Base-by-base conservation (phyloP, 2,113 vertebrate genomes). In the Tragelaphus strepsiceros region DNA sequence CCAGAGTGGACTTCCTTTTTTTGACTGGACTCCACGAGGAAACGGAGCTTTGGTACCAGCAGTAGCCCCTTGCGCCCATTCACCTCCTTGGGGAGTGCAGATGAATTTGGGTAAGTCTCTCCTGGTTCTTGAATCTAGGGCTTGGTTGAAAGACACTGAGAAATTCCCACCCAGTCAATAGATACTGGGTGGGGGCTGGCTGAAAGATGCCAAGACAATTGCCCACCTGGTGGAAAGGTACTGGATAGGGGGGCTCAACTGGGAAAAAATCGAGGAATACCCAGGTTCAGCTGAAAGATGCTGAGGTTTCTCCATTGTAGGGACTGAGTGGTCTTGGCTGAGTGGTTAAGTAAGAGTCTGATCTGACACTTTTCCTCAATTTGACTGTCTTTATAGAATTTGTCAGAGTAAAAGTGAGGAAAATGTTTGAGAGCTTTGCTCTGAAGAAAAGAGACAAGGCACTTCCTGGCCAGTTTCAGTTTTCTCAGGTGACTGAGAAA, bases 291-390 rank as follows among this genome's bases (percentile, higher is more conserved):
- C 8, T 21, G 64, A 67, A 67, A 67, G 64, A 10, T 35, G 32
- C 32, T 0, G 0, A 35, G 32, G 8, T 67, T 67, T 32, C 64
- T 35, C 8, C 8, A 0, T 67, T 67, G 32, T 35, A 35, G 32
- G 32, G 32, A 67, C 64, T 67, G 32, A 21, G 35, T 5, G 17
- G 64, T 67, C 64, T 67, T 67, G 64, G 64, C 64, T 35, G 64
- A 67, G 17, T 21, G 64, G 64, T 67, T 67, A 67, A 28, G 12
- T 28, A 61, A 67, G 17, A 67, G 64, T 32, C 17, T 67, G 64
- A 67, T 21, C 32, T 67, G 64, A 67, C 17, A 35, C 32, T 67
- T 67, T 67, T 2, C 32, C 17, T 67, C 32, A 67, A 5, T 21
- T 67, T 67, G 32, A 67, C 32, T 67, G 16, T 67, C 32, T 35